phyloP scores from a whole-genome alignment of 2,797 vertebrate species.

The Scyliorhinus canicula region DNA sequence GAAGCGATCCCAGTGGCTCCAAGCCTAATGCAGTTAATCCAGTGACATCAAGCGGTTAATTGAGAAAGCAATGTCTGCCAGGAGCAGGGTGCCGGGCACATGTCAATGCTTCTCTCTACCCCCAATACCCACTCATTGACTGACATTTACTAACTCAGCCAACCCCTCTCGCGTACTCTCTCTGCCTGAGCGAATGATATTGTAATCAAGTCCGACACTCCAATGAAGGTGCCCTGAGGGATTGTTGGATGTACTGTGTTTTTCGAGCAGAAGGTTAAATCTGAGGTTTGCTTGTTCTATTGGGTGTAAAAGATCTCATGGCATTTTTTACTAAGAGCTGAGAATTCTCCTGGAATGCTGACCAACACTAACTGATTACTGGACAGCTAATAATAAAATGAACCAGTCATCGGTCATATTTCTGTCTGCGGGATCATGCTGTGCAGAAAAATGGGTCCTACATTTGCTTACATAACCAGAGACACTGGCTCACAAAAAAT shows the following conservation, averaged over 20 bases:
- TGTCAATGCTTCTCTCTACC: not conserved
- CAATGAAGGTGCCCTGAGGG: not conserved
- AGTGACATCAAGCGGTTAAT: not conserved
- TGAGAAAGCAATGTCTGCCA: not conserved
- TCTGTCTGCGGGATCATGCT: not conserved
- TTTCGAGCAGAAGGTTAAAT: not conserved
- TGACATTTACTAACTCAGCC: not conserved
- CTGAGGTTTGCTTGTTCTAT: not conserved
- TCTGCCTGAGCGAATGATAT: not conserved
- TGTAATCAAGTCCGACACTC: not conserved
- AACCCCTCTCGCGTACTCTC: not conserved
- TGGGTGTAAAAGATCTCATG: not conserved
- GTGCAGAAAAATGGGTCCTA: not conserved
- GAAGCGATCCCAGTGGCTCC: not conserved
- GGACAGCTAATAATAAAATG: not conserved
- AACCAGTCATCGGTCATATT: not conserved
- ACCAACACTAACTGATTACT: not conserved
- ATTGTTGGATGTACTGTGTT: not conserved
- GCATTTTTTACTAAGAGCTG: not conserved
- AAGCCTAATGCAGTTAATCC: not conserved
- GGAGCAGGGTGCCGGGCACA: not conserved
- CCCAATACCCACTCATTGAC: not conserved
- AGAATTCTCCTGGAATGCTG: not conserved
- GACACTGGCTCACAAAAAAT: not conserved
- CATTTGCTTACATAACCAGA: not conserved